A percentile compares a stretch with the other conserved stretches of the same genome.
Evolutionary conservation across 2,888 invertebrate genomes (phyloP).

Genomic region (Pristionchus arcanus): DNA sequence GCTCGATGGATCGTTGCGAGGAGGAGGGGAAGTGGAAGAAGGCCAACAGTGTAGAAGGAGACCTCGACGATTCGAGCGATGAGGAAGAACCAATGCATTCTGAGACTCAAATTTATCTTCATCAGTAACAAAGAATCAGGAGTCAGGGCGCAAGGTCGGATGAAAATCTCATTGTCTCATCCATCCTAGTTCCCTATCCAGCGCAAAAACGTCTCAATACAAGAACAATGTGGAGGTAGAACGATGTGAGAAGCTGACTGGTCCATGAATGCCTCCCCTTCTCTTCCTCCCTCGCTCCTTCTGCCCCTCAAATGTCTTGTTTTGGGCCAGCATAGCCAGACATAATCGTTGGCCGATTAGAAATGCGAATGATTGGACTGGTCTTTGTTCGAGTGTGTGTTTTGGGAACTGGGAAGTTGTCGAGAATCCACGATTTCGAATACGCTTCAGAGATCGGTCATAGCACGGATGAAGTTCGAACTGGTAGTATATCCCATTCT

Average conservation of each 20-base stretch:
- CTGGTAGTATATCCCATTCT: neutral
- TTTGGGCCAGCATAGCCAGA: neutral
- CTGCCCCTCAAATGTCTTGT: constrained; percentile 13
- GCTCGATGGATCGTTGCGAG: neutral
- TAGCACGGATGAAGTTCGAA: neutral
- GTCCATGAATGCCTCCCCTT: neutral
- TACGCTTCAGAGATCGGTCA: constrained; percentile 1
- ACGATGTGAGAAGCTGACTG: neutral
- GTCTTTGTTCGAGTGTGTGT: constrained; percentile 13
- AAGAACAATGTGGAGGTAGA: neutral
- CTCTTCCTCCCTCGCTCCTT: neutral
- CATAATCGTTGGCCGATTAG: constrained; percentile 25
- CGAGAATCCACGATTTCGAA: neutral
- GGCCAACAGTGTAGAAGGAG: neutral
- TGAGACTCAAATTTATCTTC: neutral
- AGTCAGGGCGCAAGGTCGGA: too few species aligned
- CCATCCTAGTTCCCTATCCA: too few species aligned
- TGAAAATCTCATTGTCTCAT: too few species aligned
- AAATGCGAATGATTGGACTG: neutral
- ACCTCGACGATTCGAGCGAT: neutral
- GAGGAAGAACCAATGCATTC: constrained; percentile 14
- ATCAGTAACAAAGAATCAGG: too few species aligned
- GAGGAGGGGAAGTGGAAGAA: neutral
- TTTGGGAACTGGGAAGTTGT: neutral
- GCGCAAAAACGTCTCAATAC: neutral